These are phyloP conservation scores for Camponotus floridanus DNA, from an alignment of 1,140 invertebrate species.

Conservation along the genomic window DNA sequence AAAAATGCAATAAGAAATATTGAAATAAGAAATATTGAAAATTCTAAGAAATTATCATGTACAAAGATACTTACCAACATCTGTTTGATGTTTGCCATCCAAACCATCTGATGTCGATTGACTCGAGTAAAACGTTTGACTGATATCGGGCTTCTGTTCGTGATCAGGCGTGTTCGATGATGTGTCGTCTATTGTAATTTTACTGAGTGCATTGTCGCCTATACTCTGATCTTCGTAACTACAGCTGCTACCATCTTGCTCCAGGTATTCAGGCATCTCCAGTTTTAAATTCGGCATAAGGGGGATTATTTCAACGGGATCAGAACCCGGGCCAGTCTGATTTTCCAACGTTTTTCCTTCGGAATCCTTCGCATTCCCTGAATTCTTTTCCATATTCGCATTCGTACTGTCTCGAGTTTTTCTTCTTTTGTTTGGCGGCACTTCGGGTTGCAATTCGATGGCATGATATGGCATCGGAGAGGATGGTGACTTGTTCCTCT, in stretches of 20 bases:
- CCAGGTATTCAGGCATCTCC: slow-evolving; percentile 85
- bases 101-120: slow-evolving; percentile 81
- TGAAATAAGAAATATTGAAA: slow-evolving; percentile 1
- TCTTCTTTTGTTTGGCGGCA: slow-evolving; percentile 83
- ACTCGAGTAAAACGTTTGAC: slow-evolving; percentile 85
- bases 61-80: slow-evolving; percentile 80
- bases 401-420: slow-evolving; percentile 83
- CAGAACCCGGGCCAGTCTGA: slow-evolving; percentile 76
- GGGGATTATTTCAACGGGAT: slow-evolving; percentile 86
- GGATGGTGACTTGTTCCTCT: slow-evolving; percentile 82
- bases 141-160: slow-evolving; percentile 84
- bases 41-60: slow-evolving; percentile 39
- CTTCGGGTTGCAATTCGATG: slow-evolving; percentile 81
- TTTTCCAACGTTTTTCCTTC: slow-evolving; percentile 79
- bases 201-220: slow-evolving; percentile 80
- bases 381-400: slow-evolving; percentile 79
- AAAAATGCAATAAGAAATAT: slow-evolving; percentile 37
- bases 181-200: slow-evolving; percentile 81
- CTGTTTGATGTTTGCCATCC: slow-evolving; percentile 82
- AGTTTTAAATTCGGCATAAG: slow-evolving; percentile 85
- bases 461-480: slow-evolving; percentile 82
- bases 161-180: slow-evolving; percentile 80
- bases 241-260: slow-evolving; percentile 85
- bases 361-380: slow-evolving; percentile 79
- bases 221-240: slow-evolving; percentile 85